Evolutionary conservation across 1,140 invertebrate genomes (phyloP).

Genomic region (Globodera rostochiensis): DNA sequence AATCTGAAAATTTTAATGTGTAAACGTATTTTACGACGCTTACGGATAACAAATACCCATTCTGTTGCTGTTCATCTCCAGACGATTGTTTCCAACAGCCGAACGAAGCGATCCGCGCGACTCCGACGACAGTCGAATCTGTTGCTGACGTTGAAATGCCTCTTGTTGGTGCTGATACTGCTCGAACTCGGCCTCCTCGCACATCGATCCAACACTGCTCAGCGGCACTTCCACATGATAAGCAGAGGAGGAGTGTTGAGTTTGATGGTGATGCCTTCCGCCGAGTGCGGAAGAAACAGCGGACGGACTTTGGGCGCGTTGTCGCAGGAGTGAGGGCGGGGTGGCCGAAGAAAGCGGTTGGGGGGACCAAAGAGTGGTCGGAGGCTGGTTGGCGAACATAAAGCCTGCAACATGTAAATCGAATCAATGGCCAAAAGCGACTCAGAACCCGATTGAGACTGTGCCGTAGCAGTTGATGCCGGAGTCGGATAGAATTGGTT

Average conservation of each 20-base stretch:
- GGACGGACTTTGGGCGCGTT: neutral
- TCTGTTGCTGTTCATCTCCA: conserved; percentile 10
- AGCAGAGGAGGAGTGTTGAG: neutral
- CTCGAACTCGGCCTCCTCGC: conserved; percentile 22
- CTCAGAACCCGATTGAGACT: conserved; percentile 15
- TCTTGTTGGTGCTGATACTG: conserved; percentile 15
- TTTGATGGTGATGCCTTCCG: neutral
- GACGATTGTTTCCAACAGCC: neutral
- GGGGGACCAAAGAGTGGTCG: conserved; percentile 22
- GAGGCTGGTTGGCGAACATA: conserved; percentile 25
- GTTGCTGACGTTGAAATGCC: conserved; percentile 39
- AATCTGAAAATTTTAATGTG: conserved; percentile 18
- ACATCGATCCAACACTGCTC: conserved; percentile 33
- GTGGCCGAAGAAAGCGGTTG: conserved; percentile 11
- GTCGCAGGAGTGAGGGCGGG: conserved; percentile 8
- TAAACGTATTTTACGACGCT: neutral
- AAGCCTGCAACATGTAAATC: neutral
- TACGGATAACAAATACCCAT: neutral
- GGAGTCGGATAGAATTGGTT: neutral
- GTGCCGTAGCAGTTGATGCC: conserved; percentile 8
- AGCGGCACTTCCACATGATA: conserved; percentile 51
- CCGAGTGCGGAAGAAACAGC: neutral
- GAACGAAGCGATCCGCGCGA: conserved; percentile 9
- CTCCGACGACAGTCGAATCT: conserved; percentile 37
- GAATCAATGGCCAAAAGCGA: neutral